phyloP scores from a whole-genome alignment of 92 coral and sea anemone species.

The Paramuricea clavata region DNA sequence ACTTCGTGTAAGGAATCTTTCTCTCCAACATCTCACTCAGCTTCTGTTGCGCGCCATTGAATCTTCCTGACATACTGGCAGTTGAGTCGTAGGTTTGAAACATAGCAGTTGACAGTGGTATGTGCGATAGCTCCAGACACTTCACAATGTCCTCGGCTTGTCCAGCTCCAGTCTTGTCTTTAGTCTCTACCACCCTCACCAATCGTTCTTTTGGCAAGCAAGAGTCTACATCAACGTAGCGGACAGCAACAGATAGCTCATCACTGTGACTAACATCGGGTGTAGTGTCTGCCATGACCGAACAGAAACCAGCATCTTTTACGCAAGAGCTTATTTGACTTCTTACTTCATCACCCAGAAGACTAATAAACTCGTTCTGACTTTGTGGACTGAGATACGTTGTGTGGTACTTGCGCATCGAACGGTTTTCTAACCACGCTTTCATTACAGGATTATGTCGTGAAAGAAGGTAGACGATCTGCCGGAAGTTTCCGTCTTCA shows the following conservation, averaged over 20 bases:
- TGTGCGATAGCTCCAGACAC: constrained; percentile 27
- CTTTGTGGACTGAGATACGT: constrained; percentile 33
- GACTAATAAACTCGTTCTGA: constrained; percentile 40
- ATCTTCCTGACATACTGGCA: constrained; percentile 23
- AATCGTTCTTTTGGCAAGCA: constrained; percentile 16
- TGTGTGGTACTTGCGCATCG: constrained; percentile 16
- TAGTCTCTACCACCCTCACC: neutral
- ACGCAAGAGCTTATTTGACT: constrained; percentile 38
- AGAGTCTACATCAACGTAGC: constrained; percentile 14
- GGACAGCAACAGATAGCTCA: constrained; percentile 41
- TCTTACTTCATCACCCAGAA: constrained; percentile 3
- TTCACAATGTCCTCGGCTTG: constrained; percentile 34
- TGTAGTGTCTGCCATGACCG: constrained; percentile 26
- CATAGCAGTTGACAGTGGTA: constrained; percentile 15
- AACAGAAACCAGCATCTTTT: constrained; percentile 40
- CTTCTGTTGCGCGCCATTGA: constrained; percentile 26
- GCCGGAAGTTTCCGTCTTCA: constrained; percentile 44
- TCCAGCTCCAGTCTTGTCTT: constrained; percentile 37
- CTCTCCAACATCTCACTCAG: constrained; percentile 13
- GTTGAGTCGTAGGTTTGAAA: constrained; percentile 36
- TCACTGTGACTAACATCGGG: constrained; percentile 20
- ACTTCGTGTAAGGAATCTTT: constrained; percentile 28
- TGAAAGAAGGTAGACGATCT: constrained; percentile 33
- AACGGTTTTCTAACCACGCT: constrained; percentile 31
- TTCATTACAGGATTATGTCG: constrained; percentile 29